Evolutionary conservation across 64 coral and sea anemone genomes (phyloP).

Genomic region (Catalaphyllia jardinei): DNA sequence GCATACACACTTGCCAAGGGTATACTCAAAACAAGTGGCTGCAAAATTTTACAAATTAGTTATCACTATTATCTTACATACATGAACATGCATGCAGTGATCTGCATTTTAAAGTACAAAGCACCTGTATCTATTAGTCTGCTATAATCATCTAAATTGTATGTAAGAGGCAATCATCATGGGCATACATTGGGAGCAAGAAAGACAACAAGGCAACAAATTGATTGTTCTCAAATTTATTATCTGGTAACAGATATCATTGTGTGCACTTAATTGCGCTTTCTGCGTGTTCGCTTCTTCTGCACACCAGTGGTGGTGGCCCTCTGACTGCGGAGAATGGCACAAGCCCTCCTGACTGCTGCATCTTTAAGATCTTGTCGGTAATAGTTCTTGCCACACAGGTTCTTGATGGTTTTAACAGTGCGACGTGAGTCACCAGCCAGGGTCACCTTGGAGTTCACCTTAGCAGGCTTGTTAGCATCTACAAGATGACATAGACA

Average conservation of each 20-base stretch:
- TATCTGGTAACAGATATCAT: neutral
- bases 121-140: too few species aligned
- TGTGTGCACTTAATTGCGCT: conserved; percentile 71
- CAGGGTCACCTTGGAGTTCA: conserved; percentile 56
- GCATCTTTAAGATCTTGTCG: conserved; percentile 82
- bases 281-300: conserved; percentile 92
- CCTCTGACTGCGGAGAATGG: conserved; percentile 91
- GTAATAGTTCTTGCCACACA: conserved; percentile 84
- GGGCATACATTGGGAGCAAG: too few species aligned
- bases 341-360: conserved; percentile 80
- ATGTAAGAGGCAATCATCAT: too few species aligned
- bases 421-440: conserved; percentile 71
- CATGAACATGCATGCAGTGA: too few species aligned
- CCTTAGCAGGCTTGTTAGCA: conserved; percentile 76
- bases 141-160: too few species aligned
- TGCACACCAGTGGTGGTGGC: conserved; percentile 78
- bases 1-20: too few species aligned
- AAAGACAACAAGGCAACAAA: neutral
- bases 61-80: too few species aligned
- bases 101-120: too few species aligned
- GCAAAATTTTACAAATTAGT: too few species aligned
- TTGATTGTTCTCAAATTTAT: conserved; percentile 14
- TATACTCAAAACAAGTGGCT: too few species aligned
- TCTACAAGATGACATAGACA: conserved; percentile 31
- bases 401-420: conserved; percentile 68